Percentiles rank a stretch among this genome's conserved stretches.
Conservation (phyloP, 2,797 vertebrate species). For the Acrossocheilus wenchowensis region DNA sequence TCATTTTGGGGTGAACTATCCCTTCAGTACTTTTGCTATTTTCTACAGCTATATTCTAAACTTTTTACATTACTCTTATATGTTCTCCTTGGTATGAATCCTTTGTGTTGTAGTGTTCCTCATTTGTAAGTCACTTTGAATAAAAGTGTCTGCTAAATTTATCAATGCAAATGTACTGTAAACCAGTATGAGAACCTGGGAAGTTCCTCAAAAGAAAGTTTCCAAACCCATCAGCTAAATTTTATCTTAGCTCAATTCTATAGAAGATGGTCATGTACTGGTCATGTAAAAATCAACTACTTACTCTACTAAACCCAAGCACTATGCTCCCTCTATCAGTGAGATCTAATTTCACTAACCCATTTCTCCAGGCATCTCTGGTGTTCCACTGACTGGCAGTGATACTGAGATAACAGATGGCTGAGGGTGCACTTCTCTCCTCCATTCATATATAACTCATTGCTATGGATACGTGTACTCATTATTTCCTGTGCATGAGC, state of each 20-base stretch:
- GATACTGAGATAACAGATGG: conserved; percentile 52
- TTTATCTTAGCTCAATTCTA: neutral
- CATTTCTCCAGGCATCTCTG: conserved; percentile 39
- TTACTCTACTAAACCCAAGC: neutral
- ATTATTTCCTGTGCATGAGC: conserved; percentile 34
- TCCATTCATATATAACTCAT: conserved; percentile 51
- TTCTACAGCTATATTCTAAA: neutral
- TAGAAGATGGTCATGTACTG: neutral
- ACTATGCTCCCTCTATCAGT: neutral
- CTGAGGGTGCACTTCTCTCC: conserved; percentile 23
- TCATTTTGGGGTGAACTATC: neutral
- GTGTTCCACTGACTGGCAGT: conserved; percentile 37
- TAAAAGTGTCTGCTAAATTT: neutral
- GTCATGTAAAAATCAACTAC: conserved; percentile 3
- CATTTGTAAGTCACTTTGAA: neutral
- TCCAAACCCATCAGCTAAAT: neutral
- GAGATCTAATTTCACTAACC: conserved; percentile 30
- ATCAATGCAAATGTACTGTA: conserved; percentile 8
- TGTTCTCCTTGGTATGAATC: neutral
- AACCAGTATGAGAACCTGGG: neutral
- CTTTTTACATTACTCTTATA: neutral
- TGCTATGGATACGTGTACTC: conserved; percentile 44
- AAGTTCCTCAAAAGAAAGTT: neutral
- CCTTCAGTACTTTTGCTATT: neutral
- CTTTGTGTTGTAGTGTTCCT: neutral